Evolutionary conservation across 2,888 invertebrate species (phyloP), one percentile per base, ranked within the genome.

Genomic region (Opisthograptis luteolata): DNA sequence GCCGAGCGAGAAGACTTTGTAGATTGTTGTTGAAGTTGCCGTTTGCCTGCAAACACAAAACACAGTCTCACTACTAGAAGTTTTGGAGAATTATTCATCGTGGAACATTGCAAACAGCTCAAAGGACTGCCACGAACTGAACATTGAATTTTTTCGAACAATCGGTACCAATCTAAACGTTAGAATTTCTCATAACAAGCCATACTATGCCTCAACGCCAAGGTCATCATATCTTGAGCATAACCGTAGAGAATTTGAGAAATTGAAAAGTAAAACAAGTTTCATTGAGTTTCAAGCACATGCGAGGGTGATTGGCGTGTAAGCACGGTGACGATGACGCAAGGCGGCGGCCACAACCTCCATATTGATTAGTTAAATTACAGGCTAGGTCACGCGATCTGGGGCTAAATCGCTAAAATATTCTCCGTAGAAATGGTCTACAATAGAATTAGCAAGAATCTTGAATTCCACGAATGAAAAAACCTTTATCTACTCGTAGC

Each of bases 331-430:
- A 83, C 40, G 57, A 47, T 83, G 84, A 85, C 86, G 86, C 69
- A 84, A 84, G 68, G 70, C 58, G 56, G 51, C 56, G 60, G 68
- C 71, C 71, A 76, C 80, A 79, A 83, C 79, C 79, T 80, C 73
- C 74, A 71, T 81, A 87, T 87, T 77, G 88, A 87, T 87, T 85
- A 82, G 76, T 70, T 68, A 73, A 76, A 79, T 77, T 81, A 77
- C 68, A 62, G 66, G 68, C 71, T 73, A 74, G 73, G 81, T 84
- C 87, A 87, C 86, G 87, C 84, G 68, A 86, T 68, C 68, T 60
- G 45, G 34, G 56, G 43, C 61, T 55, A 57, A 50, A 55, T 58
- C 53, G 47, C 49, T 59, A 64, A 64, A 60, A 60, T 60, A 55
- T 50, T 48, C 52, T 42, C 28, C 15, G 9, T 28, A 32, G 8